Conservation (phyloP, 2,797 vertebrate species). For the Staurois parvus region DNA sequence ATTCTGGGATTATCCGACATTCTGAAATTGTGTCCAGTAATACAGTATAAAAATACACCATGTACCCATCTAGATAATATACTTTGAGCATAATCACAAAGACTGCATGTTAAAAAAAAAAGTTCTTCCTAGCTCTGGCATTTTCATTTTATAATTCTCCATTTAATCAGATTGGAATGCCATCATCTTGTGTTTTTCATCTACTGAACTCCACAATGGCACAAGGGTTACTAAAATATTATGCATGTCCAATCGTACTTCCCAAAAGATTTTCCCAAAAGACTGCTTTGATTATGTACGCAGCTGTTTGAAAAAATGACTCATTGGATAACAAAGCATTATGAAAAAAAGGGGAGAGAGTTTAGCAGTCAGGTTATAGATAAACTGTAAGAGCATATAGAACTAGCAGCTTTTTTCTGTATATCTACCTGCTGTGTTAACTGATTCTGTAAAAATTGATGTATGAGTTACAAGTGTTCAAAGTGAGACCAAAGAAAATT, state of each 20-base stretch:
- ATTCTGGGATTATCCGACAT: constrained; percentile 11
- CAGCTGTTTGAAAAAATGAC: constrained; percentile 52
- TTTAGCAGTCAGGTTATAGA: constrained; percentile 4
- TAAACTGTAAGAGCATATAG: neutral
- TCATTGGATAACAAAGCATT: constrained; percentile 38
- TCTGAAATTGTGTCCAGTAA: constrained; percentile 8
- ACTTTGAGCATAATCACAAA: constrained; percentile 9
- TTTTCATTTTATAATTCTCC: constrained; percentile 19
- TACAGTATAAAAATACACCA: neutral
- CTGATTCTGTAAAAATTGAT: neutral
- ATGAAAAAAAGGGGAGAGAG: constrained; percentile 20
- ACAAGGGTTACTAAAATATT: constrained; percentile 53
- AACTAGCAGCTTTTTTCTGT: neutral
- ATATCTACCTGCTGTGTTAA: neutral
- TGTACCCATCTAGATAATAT: neutral
- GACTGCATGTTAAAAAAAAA: neutral
- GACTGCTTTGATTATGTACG: constrained; percentile 33
- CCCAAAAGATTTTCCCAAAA: constrained; percentile 30
- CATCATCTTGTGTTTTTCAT: constrained; percentile 15
- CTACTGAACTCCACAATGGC: constrained; percentile 25
- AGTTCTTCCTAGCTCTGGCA: constrained; percentile 3
- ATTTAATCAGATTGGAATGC: constrained; percentile 40
- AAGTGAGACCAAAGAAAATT: neutral
- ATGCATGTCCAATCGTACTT: constrained; percentile 32
- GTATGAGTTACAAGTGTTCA: neutral